Base-by-base conservation (phyloP, 1,140 invertebrate genomes). In the Hestina assimilis region DNA sequence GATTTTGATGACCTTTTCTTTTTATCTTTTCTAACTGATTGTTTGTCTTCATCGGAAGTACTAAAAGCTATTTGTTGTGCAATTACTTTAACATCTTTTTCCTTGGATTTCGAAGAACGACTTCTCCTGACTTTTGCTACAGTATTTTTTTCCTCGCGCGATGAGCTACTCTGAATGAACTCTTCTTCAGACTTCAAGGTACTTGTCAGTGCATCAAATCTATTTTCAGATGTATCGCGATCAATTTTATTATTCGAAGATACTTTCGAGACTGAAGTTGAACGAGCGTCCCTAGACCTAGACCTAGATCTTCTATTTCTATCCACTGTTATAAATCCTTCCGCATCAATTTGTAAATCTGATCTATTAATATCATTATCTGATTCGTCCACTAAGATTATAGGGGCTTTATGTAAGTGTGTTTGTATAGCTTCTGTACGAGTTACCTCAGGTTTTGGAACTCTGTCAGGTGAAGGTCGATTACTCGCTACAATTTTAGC, bases 401-500 rank as follows among this genome's bases (percentile, higher is more conserved):
- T 48, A 20, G 87, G 89, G 11, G 84, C 52, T 63, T 75, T 69
- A 43, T 52, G 58, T 41, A 63, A 58, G 6, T 38, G 63, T 12
- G 29, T 29, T 5, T 56, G 40, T n/a, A 40, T 9, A 5, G 29
- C 4, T 47, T 72, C 52, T 40, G 11, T 43, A 41, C 28, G 24
- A 3, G 42, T 17, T 12, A 41, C 47, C 8, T 71, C 63, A 26
- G 17, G 11, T 66, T 59, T 70, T 45, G 41, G 33, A n/a, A 47
- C 29, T 59, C 60, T 72, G 26, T 85, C 82, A 23, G 76, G 79
- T 5, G 75, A 72, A 24, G 61, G 43, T 15, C 66, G 62, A 43
- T 77, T 75, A 41, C 89, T 73, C 19, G 86, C 87, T 3, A 85
- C 72, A 46, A 91, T 88, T 75, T 90, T 82, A 0, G 91, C 87